phyloP scores from a whole-genome alignment of 2,113 vertebrate genomes.

The Melierax canorus region DNA sequence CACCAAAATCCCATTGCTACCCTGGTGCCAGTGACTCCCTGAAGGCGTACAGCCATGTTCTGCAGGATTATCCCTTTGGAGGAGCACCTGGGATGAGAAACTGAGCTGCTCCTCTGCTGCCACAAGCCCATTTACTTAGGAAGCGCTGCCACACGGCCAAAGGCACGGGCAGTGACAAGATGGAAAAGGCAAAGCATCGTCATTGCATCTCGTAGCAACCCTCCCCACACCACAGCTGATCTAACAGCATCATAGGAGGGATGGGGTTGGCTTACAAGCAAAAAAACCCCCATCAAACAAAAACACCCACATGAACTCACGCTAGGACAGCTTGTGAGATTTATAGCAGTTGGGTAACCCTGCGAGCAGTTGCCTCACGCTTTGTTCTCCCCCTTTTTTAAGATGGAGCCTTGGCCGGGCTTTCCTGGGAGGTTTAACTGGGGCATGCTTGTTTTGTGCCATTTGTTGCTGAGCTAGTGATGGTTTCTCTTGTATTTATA shows the following conservation, averaged over 20 bases:
- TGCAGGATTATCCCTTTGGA: not conserved
- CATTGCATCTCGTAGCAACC: not conserved
- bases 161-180: not conserved
- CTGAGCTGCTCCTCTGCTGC: not conserved
- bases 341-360: not conserved
- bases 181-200: not conserved
- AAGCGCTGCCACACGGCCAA: not conserved
- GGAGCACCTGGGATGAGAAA: not conserved
- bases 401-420: not conserved
- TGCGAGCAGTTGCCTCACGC: fast-evolving
- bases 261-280: not conserved
- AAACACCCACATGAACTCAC: not conserved
- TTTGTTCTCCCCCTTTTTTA: not conserved
- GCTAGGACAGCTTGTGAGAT: not conserved
- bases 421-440: not conserved
- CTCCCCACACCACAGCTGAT: not conserved
- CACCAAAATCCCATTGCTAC: fast-evolving
- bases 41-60: fast-evolving
- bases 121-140: not conserved
- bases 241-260: fast-evolving
- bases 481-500: not conserved
- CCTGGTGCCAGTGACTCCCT: fast-evolving
- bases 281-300: not conserved
- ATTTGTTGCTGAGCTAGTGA: not conserved
- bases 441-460: not conserved